Evolutionary conservation across 2,113 vertebrate species (phyloP).

Genomic region (Gallinago undulata): DNA sequence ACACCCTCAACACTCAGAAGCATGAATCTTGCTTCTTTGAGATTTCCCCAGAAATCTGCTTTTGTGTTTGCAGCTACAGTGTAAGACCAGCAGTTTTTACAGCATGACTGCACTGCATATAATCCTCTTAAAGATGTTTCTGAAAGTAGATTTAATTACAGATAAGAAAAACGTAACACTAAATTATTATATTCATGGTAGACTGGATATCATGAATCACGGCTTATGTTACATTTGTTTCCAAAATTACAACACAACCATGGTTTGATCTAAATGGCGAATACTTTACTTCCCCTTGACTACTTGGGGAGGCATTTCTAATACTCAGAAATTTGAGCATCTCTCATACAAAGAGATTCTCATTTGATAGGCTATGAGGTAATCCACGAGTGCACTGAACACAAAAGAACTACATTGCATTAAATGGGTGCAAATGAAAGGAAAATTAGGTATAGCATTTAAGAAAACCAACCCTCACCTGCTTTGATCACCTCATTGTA

Average conservation of each 20-base stretch:
- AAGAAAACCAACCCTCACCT: constrained; percentile 55
- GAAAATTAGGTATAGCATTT: not conserved
- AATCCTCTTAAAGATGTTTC: not conserved
- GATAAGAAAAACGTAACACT: not conserved
- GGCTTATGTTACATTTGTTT: not conserved
- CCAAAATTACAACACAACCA: not conserved
- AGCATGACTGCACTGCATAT: not conserved
- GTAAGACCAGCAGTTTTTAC: not conserved
- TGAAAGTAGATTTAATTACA: not conserved
- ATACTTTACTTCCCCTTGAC: not conserved
- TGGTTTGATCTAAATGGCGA: not conserved
- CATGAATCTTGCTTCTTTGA: not conserved
- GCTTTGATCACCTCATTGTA: constrained; percentile 26
- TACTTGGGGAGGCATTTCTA: not conserved
- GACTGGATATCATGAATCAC: not conserved
- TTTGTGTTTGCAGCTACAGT: not conserved
- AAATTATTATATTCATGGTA: not conserved
- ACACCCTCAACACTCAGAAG: not conserved
- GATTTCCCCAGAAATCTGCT: not conserved
- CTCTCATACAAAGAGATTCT: not conserved
- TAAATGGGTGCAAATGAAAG: not conserved
- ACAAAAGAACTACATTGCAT: not conserved
- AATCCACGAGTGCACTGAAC: not conserved
- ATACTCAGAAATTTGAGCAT: not conserved
- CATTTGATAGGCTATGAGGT: not conserved